A percentile compares a stretch with the other conserved stretches of the same genome.
These are phyloP conservation scores for Borostomias antarcticus DNA, from an alignment of 2,797 vertebrate genomes.

Conservation along the genomic window DNA sequence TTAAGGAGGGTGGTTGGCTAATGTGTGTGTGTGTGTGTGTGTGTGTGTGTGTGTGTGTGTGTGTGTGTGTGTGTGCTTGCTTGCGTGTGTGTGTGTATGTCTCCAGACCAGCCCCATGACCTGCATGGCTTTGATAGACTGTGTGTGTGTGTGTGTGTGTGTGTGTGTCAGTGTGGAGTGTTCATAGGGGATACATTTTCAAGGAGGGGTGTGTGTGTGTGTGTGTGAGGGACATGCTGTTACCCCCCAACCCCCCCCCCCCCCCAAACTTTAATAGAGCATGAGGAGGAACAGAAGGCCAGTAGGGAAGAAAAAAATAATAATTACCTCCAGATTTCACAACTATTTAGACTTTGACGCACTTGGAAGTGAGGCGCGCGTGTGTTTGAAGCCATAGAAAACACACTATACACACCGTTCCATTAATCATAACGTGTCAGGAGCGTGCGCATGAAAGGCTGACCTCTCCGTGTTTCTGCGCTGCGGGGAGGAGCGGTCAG, in stretches of 20 bases:
- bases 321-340: slow-evolving; percentile 66
- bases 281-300: slow-evolving; percentile 42
- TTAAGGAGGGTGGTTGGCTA: background rate
- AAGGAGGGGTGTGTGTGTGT: background rate
- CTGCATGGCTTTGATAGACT: too few relatives aligned
- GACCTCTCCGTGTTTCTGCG: slow-evolving; percentile 20
- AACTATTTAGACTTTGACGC: slow-evolving; percentile 35
- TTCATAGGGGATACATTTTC: slow-evolving; percentile 28
- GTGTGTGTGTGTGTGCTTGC: slow-evolving; percentile 20
- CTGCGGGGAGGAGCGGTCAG: slow-evolving; percentile 1
- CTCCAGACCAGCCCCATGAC: too few relatives aligned
- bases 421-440: slow-evolving; percentile 45
- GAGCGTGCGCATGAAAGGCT: slow-evolving; percentile 31
- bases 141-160: background rate
- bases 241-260: background rate
- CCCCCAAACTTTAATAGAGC: slow-evolving; percentile 38
- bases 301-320: slow-evolving; percentile 30
- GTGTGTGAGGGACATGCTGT: background rate
- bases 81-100: too few relatives aligned
- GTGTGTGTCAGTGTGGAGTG: background rate
- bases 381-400: slow-evolving; percentile 36
- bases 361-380: slow-evolving; percentile 13
- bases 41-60: slow-evolving; percentile 6
- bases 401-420: slow-evolving; percentile 31
- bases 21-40: too few relatives aligned